phyloP scores from a whole-genome alignment of 2,113 vertebrate genomes.

The Paracanthobrama guichenoti region DNA sequence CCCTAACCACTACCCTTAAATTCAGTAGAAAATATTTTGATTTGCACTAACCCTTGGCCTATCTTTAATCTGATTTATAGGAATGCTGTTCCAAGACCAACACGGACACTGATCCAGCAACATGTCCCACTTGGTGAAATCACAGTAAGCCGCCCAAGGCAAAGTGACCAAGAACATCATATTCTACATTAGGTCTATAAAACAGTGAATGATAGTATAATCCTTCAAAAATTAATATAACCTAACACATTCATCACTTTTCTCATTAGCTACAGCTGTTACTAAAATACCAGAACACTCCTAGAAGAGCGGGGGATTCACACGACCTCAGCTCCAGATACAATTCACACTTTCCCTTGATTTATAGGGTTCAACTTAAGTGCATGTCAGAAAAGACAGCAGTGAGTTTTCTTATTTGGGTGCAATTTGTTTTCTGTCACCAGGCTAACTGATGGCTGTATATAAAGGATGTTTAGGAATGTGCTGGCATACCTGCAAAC shows the following conservation, averaged over 20 bases:
- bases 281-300: background rate
- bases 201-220: background rate
- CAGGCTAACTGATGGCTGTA: background rate
- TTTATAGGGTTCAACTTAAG: slow-evolving; percentile 47
- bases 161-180: background rate
- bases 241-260: slow-evolving; percentile 1
- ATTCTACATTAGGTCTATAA: background rate
- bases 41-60: background rate
- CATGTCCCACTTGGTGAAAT: background rate
- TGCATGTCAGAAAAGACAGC: slow-evolving; percentile 13
- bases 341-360: slow-evolving; percentile 38
- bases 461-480: background rate
- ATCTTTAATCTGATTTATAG: background rate
- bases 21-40: background rate
- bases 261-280: background rate
- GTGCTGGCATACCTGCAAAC: background rate
- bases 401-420: background rate
- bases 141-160: background rate
- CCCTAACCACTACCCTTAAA: background rate
- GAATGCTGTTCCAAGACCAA: slow-evolving; percentile 2
- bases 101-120: background rate
- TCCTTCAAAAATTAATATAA: background rate
- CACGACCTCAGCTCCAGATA: slow-evolving; percentile 12
- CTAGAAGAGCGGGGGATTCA: slow-evolving; percentile 6
- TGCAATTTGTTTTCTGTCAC: background rate